phyloP scores from a whole-genome alignment of 2,888 invertebrate species.

The Eulithis prunata region DNA sequence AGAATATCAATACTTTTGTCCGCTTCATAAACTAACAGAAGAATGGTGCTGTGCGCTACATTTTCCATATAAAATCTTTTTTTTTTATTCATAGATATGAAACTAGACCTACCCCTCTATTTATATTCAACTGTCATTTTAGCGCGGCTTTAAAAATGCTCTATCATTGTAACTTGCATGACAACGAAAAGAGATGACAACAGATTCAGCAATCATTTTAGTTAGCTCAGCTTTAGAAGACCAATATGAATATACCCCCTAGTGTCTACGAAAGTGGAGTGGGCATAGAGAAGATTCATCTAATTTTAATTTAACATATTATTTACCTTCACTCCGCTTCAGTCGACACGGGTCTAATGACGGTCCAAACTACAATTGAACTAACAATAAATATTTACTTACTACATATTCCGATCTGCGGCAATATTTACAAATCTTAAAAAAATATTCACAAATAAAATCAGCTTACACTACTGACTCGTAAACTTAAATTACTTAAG shows the following conservation, averaged over 20 bases:
- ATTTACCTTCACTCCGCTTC: not conserved
- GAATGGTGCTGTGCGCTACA: not conserved
- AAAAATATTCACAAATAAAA: conserved; percentile 15
- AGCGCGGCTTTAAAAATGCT: no score
- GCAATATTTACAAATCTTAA: conserved; percentile 21
- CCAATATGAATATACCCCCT: no score
- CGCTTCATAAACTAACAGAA: not conserved
- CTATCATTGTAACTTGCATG: no score
- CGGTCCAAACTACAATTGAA: conserved; percentile 14
- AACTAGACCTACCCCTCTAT: no score
- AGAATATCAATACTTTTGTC: conserved; percentile 1
- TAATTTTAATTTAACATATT: not conserved
- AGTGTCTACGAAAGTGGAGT: not conserved
- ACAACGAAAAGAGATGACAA: no score
- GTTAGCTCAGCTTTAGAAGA: no score
- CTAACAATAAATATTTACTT: conserved; percentile 28
- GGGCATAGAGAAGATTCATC: not conserved
- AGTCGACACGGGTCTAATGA: conserved; percentile 1
- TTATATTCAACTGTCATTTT: no score
- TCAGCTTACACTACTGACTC: conserved; percentile 19
- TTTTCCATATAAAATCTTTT: not conserved
- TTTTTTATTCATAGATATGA: not conserved
- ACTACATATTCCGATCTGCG: conserved; percentile 4
- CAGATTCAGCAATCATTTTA: no score
- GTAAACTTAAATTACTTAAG: conserved; percentile 21